Evolutionary conservation across 2,113 vertebrate species (phyloP), one percentile per base, ranked within the genome.

Genomic region (Eonycteris spelaea): DNA sequence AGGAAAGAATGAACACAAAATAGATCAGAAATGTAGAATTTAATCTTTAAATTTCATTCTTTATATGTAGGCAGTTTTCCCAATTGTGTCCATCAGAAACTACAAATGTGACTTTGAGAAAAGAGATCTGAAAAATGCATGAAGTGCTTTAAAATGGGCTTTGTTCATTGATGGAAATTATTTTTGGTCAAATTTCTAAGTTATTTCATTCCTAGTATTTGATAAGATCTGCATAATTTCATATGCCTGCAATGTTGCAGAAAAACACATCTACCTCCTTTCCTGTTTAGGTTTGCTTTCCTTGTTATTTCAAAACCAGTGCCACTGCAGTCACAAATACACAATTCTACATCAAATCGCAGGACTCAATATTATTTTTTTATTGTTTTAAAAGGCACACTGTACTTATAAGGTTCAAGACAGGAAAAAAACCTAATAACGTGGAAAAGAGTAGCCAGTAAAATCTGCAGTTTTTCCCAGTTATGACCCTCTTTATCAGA

Each of bases 31-130:
- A 67, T 53, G 67, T 11, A 68, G 53, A 73, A 61, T 79, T 91
- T 95, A 68, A n/a, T 74, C 6, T 68, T 89, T 92, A 84, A 95
- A 79, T 91, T 91, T 90, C 35, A 73, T 73, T 92, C 59, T 89
- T 67, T 33, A 59, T 71, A 68, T 78, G 7, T 73, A 19, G 15
- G 26, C 79, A 59, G 57, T 86, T 61, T 92, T 48, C 38, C 75
- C 51, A 86, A 57, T 68, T 75, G 5, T 88, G 13, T 74, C 11
- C 43, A n/a, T 35, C 38, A 91, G 74, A 92, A 97, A 74, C 68
- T 67, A 88, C 24, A 75, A 75, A 35, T 16, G 33, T 68, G 48
- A 92, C 67, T 63, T 78, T 57, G 33, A 35, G 14, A 30, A 78
- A 71, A 78, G 59, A 55, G 45, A 59, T 59, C 59, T 88, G 38